phyloP scores from a whole-genome alignment of 2,113 vertebrate genomes.

The Takifugu bimaculatus region DNA sequence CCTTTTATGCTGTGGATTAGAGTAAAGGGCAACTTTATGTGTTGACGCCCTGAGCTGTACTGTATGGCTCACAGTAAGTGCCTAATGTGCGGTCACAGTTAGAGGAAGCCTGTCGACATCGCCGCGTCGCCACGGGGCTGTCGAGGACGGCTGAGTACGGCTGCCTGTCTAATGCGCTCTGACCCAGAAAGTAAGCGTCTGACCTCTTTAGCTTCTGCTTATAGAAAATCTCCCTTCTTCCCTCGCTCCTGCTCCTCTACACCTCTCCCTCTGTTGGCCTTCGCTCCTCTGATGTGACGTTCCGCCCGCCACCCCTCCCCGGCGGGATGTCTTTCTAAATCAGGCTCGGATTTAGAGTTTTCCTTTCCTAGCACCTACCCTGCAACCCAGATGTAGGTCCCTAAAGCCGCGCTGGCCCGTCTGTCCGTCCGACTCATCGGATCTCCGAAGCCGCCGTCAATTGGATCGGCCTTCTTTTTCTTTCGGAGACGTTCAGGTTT shows the following conservation, averaged over 20 bases:
- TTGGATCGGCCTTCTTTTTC: neutral
- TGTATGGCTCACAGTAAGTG: slow-evolving; percentile 47
- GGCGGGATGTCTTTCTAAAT: slow-evolving; percentile 29
- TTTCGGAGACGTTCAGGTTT: neutral
- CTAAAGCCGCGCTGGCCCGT: too few relatives aligned
- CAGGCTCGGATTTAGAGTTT: slow-evolving; percentile 22
- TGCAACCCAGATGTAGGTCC: neutral
- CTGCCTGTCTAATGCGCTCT: slow-evolving; percentile 53
- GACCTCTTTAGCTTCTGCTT: slow-evolving; percentile 66
- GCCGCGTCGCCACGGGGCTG: slow-evolving; percentile 39
- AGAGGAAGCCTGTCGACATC: slow-evolving; percentile 54
- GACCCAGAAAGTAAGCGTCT: slow-evolving; percentile 61
- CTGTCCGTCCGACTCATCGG: too few relatives aligned
- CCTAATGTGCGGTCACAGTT: slow-evolving; percentile 62
- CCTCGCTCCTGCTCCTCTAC: slow-evolving; percentile 1
- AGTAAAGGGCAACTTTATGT: slow-evolving; percentile 61
- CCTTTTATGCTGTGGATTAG: slow-evolving; percentile 48
- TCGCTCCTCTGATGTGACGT: slow-evolving; percentile 18
- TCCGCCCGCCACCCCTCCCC: slow-evolving; percentile 6
- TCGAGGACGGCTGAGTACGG: slow-evolving; percentile 26
- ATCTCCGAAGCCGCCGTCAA: too few relatives aligned
- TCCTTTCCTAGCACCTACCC: slow-evolving; percentile 15
- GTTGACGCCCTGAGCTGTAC: slow-evolving; percentile 58
- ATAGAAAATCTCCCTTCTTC: slow-evolving; percentile 43
- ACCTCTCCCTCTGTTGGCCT: slow-evolving; percentile 25